Base-by-base conservation (phyloP, 2,888 invertebrate genomes). In the Axea sp. region DNA sequence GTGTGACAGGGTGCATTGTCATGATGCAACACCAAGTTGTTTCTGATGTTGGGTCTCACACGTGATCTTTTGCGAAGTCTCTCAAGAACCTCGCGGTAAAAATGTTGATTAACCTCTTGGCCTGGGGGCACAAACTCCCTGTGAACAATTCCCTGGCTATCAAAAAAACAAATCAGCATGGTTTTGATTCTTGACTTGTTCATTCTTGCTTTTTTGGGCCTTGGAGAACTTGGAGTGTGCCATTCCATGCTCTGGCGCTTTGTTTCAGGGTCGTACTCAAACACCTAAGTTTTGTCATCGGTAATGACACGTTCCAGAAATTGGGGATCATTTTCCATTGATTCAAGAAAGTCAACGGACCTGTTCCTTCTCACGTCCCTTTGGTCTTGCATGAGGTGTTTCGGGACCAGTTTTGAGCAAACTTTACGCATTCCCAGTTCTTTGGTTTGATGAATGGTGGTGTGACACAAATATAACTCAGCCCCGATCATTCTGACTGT, bases 151-250 rank as follows among this genome's bases (percentile, higher is more conserved):
- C 33, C 33, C 15, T n/a, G 2, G 15, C 7, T 15, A 31, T 75
- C 60, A 33, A 77, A 76, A 6, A 76, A 75, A 26, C 69, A 49
- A 75, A 65, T 69, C 45, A 76, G 41, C 76, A 76, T 73, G 2
- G 65, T 62, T 73, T 75, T 75, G 26, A 76, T 37, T 9, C 39
- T 22, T 6, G 64, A 76, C 22, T 76, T 76, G 73, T 64, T 73
- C 75, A 55, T 74, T 3, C 53, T 17, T 5, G 68, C 67, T 33
- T 76, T 74, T 14, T 75, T 75, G 24, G 55, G 51, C 5, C 59
- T 26, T 2, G 62, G 62, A 1, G 73, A 60, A 0, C 37, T 11
- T 12, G 0, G n/a, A 5, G 51, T 55, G 47, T 67, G 60, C 68
- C 76, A 73, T 37, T 77, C 47, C 7, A n/a, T 14, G 24, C 68